Conservation (phyloP, 2,113 vertebrate genomes). For the Vulpes lagopus region DNA sequence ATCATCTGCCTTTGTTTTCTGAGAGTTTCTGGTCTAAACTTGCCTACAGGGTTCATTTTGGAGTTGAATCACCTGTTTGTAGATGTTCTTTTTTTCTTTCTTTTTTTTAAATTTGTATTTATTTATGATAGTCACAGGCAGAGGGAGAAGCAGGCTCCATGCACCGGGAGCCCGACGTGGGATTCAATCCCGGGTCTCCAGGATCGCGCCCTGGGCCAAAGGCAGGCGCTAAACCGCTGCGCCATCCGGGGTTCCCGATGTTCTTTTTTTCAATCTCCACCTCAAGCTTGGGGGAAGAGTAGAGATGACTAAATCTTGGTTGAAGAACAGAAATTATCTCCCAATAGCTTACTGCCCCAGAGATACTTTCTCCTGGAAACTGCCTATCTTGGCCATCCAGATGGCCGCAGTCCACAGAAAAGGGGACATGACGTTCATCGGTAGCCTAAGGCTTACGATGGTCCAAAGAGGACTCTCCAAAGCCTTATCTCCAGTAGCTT, state of each 20-base stretch:
- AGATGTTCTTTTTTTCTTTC: neutral
- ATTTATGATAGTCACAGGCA: too few relatives aligned
- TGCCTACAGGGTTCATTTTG: neutral
- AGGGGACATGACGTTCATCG: neutral
- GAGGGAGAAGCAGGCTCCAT: too few relatives aligned
- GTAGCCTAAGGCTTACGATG: neutral
- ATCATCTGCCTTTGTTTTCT: neutral
- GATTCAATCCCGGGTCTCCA: too few relatives aligned
- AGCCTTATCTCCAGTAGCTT: neutral
- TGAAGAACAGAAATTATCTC: slow-evolving; percentile 49
- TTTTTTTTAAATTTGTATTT: too few relatives aligned
- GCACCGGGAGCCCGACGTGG: too few relatives aligned
- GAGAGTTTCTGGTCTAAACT: slow-evolving; percentile 25
- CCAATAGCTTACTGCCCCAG: neutral
- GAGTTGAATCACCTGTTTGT: slow-evolving; percentile 40
- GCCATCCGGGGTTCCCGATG: neutral
- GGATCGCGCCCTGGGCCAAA: too few relatives aligned
- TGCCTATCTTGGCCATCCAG: neutral
- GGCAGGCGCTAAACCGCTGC: too few relatives aligned
- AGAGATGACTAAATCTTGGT: neutral
- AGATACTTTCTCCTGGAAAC: neutral
- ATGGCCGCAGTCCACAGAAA: neutral
- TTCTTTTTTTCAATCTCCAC: slow-evolving; percentile 8
- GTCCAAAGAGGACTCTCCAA: neutral
- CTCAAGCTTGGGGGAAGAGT: neutral